Conservation (phyloP, 2,797 vertebrate species). For the Acrossocheilus fasciatus region DNA sequence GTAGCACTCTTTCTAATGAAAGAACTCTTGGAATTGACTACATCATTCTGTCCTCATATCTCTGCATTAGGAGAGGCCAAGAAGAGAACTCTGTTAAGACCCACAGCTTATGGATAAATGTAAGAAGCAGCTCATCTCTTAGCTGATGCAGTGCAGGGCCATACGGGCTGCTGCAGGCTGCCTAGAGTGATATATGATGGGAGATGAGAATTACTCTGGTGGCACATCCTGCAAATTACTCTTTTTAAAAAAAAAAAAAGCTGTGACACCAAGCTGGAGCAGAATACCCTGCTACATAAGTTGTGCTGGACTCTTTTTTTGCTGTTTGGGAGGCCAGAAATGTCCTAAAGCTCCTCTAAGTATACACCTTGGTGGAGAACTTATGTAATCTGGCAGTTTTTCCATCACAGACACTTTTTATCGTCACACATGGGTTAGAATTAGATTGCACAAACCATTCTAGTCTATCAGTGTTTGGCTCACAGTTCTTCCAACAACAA, state of each 20-base stretch:
- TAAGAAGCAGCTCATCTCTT: slow-evolving; percentile 38
- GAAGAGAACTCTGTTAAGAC: slow-evolving; percentile 14
- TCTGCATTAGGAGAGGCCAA: slow-evolving; percentile 1
- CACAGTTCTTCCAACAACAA: not conserved
- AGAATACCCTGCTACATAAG: slow-evolving; percentile 19
- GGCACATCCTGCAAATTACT: slow-evolving; percentile 47
- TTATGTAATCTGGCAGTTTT: slow-evolving; percentile 7
- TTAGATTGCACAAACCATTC: slow-evolving; percentile 1
- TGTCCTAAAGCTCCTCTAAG: slow-evolving; percentile 28
- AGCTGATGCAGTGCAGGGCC: slow-evolving; percentile 25
- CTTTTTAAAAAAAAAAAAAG: not conserved
- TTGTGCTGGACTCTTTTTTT: slow-evolving; percentile 30
- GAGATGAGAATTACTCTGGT: slow-evolving; percentile 40
- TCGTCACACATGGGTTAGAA: not conserved
- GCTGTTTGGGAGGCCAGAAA: slow-evolving; percentile 14
- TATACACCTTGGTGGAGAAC: not conserved
- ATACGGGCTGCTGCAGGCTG: slow-evolving; percentile 20
- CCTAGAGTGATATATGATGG: slow-evolving; percentile 40
- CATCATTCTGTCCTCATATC: not conserved
- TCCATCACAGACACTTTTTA: not conserved
- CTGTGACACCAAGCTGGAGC: slow-evolving; percentile 18
- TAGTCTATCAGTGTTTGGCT: not conserved
- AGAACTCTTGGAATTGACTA: slow-evolving; percentile 1
- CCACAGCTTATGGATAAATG: slow-evolving; percentile 10
- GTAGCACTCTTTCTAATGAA: not conserved